Evolutionary conservation across 2,888 invertebrate species (phyloP).

Genomic region (Watsonalla binaria): DNA sequence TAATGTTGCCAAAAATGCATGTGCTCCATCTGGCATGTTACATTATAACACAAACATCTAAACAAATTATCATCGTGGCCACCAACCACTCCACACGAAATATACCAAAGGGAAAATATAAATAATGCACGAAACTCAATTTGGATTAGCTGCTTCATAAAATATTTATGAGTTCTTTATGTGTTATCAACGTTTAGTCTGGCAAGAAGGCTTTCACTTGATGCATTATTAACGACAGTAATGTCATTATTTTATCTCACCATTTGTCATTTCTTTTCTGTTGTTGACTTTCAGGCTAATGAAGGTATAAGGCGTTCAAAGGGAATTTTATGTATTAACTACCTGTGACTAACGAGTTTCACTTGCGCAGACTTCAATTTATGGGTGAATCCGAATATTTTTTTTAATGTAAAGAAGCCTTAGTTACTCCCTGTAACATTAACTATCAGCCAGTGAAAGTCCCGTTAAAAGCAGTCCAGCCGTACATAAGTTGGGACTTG

Average conservation of each 20-base stretch:
- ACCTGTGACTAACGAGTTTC: too few species aligned
- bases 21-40: neutral
- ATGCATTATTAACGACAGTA: neutral
- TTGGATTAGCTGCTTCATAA: neutral
- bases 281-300: too few species aligned
- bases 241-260: neutral
- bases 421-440: too few species aligned
- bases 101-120: neutral
- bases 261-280: too few species aligned
- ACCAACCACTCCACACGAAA: neutral
- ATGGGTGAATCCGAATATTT: too few species aligned
- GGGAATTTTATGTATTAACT: too few species aligned
- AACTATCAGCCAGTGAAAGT: too few species aligned
- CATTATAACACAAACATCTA: neutral
- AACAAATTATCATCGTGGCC: neutral
- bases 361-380: too few species aligned
- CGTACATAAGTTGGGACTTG: too few species aligned
- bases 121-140: neutral
- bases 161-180: neutral
- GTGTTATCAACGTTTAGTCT: neutral
- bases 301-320: too few species aligned
- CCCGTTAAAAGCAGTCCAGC: too few species aligned
- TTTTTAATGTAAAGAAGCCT: too few species aligned
- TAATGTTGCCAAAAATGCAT: neutral
- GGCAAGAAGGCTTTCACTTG: neutral